Evolutionary conservation across 2,888 invertebrate genomes (phyloP), one percentile per base, ranked within the genome.

Genomic region (Agriotes lineatus): DNA sequence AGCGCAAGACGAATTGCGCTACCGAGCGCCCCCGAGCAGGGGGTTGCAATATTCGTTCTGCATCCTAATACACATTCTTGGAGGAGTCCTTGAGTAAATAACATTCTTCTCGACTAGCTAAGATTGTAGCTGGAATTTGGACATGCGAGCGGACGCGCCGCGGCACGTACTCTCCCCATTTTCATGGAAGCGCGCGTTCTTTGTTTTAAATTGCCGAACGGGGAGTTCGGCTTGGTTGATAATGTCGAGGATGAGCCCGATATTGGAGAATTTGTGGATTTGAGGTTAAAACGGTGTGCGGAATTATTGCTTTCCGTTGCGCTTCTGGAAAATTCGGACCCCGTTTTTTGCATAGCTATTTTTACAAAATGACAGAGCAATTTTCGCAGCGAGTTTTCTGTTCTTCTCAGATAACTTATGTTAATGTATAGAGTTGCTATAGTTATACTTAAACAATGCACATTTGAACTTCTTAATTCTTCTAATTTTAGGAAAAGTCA

Each of bases 61-160:
- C 63, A 64, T 64, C 44, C 62, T 56, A 56, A 56, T 56, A 64
- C 35, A 65, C 68, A 69, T 69, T 69, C 68, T 69, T 68, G 71
- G 16, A 56, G 68, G 50, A 69, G 52, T 65, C 65, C 61, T 68
- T 48, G 50, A 68, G 65, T 68, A 71, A 71, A 71, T 62, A 71
- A 33, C 65, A 60, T 60, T 56, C 59, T 67, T 67, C 52, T 48
- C 44, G 56, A 54, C 68, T 56, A 30, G 65, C 64, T 59, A 54
- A 64, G 71, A 71, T 71, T 69, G 56, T 58, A 52, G 58, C 19
- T 45, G 67, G 64, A 67, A 68, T 68, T 71, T 50, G 48, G 58
- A 57, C 63, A 64, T 50, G 50, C 57, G 52, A 37, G 52, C 22
- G 18, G 6, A 42, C 10, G n/a, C 33, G 42, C 37, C 16, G 14